Conservation (phyloP, 2,113 vertebrate genomes). For the Seriola rivoliana region DNA sequence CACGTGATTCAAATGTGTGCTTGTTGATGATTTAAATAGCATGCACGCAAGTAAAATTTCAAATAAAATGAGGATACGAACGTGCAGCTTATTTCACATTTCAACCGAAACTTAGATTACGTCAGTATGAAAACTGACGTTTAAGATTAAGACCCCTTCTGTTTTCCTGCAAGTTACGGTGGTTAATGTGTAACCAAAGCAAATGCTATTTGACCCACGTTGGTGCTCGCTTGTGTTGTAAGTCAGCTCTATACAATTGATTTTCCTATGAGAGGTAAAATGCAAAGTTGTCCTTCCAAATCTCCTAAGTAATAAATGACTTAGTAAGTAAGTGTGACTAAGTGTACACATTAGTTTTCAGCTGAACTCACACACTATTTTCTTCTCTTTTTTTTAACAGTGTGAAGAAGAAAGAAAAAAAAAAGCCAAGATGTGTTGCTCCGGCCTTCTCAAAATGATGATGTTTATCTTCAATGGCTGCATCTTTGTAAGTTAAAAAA, state of each 20-base stretch:
- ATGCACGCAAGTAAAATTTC: not conserved
- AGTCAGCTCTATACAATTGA: not conserved
- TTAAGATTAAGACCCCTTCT: slow-evolving; percentile 22
- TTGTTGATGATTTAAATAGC: not conserved
- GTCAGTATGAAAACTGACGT: slow-evolving; percentile 1
- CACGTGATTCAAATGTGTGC: not conserved
- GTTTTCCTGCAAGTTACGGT: not conserved
- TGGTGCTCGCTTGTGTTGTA: slow-evolving; percentile 1
- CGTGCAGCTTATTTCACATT: not conserved
- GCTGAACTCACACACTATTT: not conserved
- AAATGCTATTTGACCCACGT: slow-evolving; percentile 28
- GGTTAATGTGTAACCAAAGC: slow-evolving; percentile 75
- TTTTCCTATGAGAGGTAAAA: not conserved
- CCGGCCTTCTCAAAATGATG: slow-evolving; percentile 84
- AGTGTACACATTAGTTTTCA: not conserved
- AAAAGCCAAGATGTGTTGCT: slow-evolving; percentile 83
- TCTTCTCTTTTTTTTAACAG: slow-evolving; percentile 30
- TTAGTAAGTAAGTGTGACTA: not conserved
- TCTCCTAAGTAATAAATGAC: not conserved
- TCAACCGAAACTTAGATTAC: slow-evolving; percentile 39
- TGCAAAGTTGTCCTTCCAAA: not conserved
- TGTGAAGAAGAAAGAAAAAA: slow-evolving; percentile 16
- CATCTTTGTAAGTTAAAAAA: slow-evolving; percentile 87
- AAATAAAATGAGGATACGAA: not conserved
- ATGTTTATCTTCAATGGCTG: slow-evolving; percentile 88